phyloP scores from a whole-genome alignment of 2,888 invertebrate species.

The Cotesia congregata region DNA sequence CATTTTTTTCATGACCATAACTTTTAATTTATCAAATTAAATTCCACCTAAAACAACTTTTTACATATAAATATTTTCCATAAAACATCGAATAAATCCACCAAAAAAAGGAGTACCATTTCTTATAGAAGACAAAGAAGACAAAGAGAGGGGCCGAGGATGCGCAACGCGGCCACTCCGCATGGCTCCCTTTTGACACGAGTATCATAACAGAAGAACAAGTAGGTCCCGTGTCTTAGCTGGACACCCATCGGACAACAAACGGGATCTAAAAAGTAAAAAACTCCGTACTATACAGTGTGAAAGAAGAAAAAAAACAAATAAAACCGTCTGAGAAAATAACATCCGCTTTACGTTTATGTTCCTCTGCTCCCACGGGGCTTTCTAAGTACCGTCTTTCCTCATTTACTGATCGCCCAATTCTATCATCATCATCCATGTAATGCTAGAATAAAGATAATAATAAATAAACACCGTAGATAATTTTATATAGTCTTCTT shows the following conservation, averaged over 20 bases:
- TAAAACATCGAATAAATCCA: background rate
- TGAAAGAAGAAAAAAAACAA: conserved; percentile 10
- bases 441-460: background rate
- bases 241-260: conserved; percentile 9
- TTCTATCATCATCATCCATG: conserved; percentile 17
- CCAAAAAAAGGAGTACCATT: background rate
- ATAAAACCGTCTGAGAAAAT: background rate
- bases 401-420: conserved; percentile 46
- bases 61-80: too few species aligned
- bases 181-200: conserved; percentile 68
- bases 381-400: conserved; percentile 62
- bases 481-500: background rate
- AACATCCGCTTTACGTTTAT: conserved; percentile 43
- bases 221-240: conserved; percentile 45
- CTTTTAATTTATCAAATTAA: too few species aligned
- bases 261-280: conserved; percentile 11
- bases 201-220: conserved; percentile 59
- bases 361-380: conserved; percentile 54
- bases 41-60: too few species aligned
- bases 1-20: too few species aligned
- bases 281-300: background rate
- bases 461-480: background rate
- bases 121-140: background rate
- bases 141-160: conserved; percentile 63
- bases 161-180: conserved; percentile 70